Percentiles rank a stretch among this genome's conserved stretches.
These are phyloP conservation scores for Nothoprocta pentlandii DNA, from an alignment of 2,113 vertebrate genomes.

Conservation along the genomic window DNA sequence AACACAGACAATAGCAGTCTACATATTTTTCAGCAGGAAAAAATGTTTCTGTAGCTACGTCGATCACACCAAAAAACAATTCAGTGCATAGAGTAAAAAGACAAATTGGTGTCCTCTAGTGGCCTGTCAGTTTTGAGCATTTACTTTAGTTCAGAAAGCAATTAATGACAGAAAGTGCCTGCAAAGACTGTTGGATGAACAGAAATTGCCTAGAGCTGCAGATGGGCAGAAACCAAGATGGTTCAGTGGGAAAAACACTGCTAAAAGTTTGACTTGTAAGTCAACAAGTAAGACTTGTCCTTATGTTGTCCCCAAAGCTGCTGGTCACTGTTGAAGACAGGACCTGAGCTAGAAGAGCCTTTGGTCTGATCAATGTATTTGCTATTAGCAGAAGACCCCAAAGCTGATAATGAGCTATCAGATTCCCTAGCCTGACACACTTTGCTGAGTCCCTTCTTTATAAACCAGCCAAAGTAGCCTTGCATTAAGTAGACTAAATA, in stretches of 20 bases:
- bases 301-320: rapidly evolving
- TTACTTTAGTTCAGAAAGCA: background rate
- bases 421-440: background rate
- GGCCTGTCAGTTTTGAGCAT: background rate
- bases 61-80: background rate
- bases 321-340: background rate
- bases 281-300: background rate
- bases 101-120: conserved; percentile 43
- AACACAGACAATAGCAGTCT: background rate
- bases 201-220: background rate
- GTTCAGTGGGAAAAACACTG: background rate
- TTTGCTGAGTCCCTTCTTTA: background rate
- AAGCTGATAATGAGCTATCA: background rate
- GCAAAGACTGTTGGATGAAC: background rate
- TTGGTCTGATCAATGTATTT: background rate
- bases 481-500: background rate
- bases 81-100: background rate
- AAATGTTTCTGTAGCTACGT: background rate
- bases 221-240: background rate
- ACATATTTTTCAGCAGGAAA: background rate
- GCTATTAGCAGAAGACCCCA: background rate
- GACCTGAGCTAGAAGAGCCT: background rate
- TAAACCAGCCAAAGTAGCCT: background rate
- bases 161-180: background rate
- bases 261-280: rapidly evolving